A percentile compares a stretch with the other conserved stretches of the same genome.
Conservation (phyloP, 1,140 invertebrate species). For the Melitaea cinxia region DNA sequence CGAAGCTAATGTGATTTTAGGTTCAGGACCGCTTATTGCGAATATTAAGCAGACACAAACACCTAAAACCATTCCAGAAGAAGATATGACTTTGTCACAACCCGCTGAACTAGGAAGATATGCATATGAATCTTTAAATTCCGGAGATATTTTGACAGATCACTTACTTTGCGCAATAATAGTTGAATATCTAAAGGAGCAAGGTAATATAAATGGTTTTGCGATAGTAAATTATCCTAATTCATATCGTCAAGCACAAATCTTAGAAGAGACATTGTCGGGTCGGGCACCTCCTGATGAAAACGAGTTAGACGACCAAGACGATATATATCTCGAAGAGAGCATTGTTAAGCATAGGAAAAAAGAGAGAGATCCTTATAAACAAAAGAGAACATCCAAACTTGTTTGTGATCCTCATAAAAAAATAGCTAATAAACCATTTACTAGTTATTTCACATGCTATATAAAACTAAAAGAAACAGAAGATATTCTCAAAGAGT, state of each 20-base stretch:
- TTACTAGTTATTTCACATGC: conserved; percentile 81
- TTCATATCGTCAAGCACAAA: conserved; percentile 81
- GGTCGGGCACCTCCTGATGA: conserved; percentile 62
- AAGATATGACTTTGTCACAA: conserved; percentile 77
- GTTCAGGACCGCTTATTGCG: conserved; percentile 50
- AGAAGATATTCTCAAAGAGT: conserved; percentile 69
- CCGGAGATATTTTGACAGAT: conserved; percentile 81
- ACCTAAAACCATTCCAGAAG: conserved; percentile 82
- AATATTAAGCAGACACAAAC: conserved; percentile 82
- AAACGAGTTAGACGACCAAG: conserved; percentile 52
- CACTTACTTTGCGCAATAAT: conserved; percentile 81
- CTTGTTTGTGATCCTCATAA: conserved; percentile 76
- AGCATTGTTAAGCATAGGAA: conserved; percentile 65
- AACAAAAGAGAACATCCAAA: conserved; percentile 68
- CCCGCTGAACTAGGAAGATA: conserved; percentile 82
- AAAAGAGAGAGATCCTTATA: conserved; percentile 62
- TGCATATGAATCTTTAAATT: conserved; percentile 78
- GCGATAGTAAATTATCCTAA: conserved; percentile 84
- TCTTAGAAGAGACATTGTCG: conserved; percentile 81
- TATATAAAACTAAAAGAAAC: conserved; percentile 80
- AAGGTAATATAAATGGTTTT: conserved; percentile 81
- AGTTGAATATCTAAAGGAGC: conserved; percentile 83
- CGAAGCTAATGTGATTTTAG: conserved; percentile 41
- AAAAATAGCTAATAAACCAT: conserved; percentile 53
- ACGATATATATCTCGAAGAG: conserved; percentile 78